Evolutionary conservation across 2,797 vertebrate species (phyloP).

Genomic region (Hafferia zeledoni): DNA sequence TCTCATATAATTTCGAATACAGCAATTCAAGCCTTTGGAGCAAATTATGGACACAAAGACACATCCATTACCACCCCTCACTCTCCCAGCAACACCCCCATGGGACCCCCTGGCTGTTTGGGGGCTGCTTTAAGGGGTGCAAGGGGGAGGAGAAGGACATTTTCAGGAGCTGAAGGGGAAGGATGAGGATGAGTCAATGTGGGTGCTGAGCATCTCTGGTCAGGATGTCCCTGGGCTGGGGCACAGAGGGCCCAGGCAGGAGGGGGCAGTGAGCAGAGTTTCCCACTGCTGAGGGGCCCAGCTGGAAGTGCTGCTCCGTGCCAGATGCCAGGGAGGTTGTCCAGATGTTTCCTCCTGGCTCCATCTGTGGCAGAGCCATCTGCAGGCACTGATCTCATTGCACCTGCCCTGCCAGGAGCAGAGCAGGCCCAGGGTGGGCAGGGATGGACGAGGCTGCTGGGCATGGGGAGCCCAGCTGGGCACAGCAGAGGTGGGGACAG

Average conservation of each 20-base stretch:
- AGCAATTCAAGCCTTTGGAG: conserved; percentile 32
- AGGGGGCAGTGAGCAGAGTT: not conserved
- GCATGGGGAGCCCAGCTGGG: not conserved
- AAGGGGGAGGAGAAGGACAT: not conserved
- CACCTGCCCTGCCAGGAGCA: rapidly evolving
- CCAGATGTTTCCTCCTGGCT: conserved; percentile 52
- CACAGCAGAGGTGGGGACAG: not conserved
- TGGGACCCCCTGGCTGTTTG: rapidly evolving
- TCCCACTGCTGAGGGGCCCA: not conserved
- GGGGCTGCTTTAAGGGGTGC: not conserved
- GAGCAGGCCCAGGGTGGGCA: not conserved
- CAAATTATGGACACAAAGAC: conserved; percentile 8
- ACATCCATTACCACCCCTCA: not conserved
- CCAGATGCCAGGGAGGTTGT: conserved; percentile 19
- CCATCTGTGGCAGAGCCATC: conserved; percentile 2
- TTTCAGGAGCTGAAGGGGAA: not conserved
- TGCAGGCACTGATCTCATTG: not conserved
- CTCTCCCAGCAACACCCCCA: rapidly evolving
- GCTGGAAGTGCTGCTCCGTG: not conserved
- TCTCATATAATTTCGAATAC: conserved; percentile 31
- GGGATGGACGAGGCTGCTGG: rapidly evolving
- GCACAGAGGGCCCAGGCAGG: not conserved
- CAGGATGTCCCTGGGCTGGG: rapidly evolving
- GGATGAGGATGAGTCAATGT: rapidly evolving
- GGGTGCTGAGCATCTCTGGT: not conserved